phyloP scores from a whole-genome alignment of 2,113 vertebrate species.

The Pseudorectes ferrugineus region DNA sequence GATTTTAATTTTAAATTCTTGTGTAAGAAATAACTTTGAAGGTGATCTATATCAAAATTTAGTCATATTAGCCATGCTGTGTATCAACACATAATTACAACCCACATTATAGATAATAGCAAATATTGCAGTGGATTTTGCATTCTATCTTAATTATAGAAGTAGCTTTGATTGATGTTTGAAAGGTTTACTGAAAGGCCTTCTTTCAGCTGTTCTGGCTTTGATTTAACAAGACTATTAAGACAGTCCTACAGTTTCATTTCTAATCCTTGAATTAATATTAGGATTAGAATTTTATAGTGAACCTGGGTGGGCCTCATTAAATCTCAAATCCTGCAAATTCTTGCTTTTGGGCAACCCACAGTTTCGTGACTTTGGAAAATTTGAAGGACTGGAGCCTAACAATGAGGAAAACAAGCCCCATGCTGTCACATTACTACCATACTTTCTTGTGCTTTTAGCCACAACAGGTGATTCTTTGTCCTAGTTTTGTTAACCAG shows the following conservation, averaged over 20 bases:
- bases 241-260: not conserved
- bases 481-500: not conserved
- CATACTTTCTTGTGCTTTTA: not conserved
- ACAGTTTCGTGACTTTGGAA: not conserved
- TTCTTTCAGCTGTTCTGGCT: not conserved
- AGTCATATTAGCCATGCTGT: not conserved
- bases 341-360: not conserved
- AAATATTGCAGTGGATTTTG: not conserved
- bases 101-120: not conserved
- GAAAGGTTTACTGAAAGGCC: not conserved
- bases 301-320: not conserved
- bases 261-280: slow-evolving; percentile 7
- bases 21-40: not conserved
- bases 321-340: not conserved
- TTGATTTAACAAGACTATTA: not conserved
- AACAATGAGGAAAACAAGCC: not conserved
- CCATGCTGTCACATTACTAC: not conserved
- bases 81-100: not conserved
- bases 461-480: not conserved
- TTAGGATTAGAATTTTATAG: not conserved
- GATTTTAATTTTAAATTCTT: not conserved
- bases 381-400: not conserved
- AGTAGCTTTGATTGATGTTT: not conserved
- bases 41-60: not conserved
- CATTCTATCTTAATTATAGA: not conserved